Conservation (phyloP, 1,140 invertebrate genomes). For the Euglossa dilemma region DNA sequence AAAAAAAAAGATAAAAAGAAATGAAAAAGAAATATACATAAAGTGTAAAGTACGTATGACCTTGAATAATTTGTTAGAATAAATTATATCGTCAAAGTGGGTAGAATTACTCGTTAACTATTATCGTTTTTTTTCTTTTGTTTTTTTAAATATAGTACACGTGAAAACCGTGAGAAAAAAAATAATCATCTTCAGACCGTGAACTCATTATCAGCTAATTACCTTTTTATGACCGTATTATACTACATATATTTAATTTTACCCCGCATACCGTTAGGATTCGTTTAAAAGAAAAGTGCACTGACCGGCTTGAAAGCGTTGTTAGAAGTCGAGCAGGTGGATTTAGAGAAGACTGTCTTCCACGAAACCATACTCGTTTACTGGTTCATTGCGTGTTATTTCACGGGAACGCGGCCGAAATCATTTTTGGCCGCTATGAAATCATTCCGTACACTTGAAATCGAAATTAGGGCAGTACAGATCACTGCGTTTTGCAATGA, state of each 20-base stretch:
- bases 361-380: background rate
- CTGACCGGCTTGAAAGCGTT: background rate
- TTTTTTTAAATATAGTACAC: background rate
- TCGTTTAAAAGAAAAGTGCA: constrained; percentile 9
- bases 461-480: background rate
- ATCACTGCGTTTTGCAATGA: background rate
- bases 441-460: background rate
- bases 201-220: constrained; percentile 15
- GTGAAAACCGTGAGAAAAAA: no score
- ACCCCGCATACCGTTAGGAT: constrained; percentile 5
- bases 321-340: background rate
- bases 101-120: background rate
- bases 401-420: background rate
- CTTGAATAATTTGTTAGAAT: no score
- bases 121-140: background rate
- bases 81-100: no score
- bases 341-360: background rate
- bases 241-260: constrained; percentile 11
- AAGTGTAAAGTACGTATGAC: no score
- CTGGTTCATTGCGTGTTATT: background rate
- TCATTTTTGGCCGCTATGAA: background rate
- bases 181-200: background rate
- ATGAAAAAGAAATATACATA: no score
- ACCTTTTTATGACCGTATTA: constrained; percentile 13
- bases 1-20: no score